A percentile compares a stretch with the other conserved stretches of the same genome.
Conservation (phyloP, 2,888 invertebrate genomes). For the Lobophora halterata region DNA sequence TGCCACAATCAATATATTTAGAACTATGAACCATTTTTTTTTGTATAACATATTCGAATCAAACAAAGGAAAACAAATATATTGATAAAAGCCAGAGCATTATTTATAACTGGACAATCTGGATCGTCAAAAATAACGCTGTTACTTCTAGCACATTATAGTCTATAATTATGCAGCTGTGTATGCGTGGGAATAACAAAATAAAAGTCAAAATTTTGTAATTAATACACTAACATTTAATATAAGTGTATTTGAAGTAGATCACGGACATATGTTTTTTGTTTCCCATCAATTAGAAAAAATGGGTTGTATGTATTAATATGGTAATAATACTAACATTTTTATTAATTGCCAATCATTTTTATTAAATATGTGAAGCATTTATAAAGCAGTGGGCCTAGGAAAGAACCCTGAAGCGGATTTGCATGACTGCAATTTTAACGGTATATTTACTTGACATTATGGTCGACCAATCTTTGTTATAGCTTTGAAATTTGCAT, state of each 20-base stretch:
- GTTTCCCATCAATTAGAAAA: neutral
- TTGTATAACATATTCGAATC: neutral
- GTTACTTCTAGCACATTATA: conserved; percentile 32
- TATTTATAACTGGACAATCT: conserved; percentile 11
- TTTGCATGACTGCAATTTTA: neutral
- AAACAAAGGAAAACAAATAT: conserved; percentile 4
- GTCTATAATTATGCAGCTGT: conserved; percentile 21
- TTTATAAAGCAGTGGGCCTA: no score
- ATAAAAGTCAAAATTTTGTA: conserved; percentile 31
- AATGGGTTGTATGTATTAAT: no score
- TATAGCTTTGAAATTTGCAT: conserved; percentile 10
- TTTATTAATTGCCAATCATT: no score
- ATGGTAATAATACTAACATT: no score
- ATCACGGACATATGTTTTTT: neutral
- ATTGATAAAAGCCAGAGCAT: conserved; percentile 33
- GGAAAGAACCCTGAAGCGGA: neutral
- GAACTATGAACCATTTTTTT: conserved; percentile 6
- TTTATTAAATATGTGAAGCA: no score
- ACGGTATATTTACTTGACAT: conserved; percentile 4
- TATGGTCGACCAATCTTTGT: conserved; percentile 3
- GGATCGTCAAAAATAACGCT: conserved; percentile 34
- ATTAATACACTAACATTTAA: conserved; percentile 11
- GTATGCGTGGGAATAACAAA: conserved; percentile 41
- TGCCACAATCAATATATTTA: conserved; percentile 23
- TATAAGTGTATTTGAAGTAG: neutral